Percentiles rank a stretch among this genome's conserved stretches.
Conservation (phyloP, 2,888 invertebrate genomes). For the Torymus auratus region DNA sequence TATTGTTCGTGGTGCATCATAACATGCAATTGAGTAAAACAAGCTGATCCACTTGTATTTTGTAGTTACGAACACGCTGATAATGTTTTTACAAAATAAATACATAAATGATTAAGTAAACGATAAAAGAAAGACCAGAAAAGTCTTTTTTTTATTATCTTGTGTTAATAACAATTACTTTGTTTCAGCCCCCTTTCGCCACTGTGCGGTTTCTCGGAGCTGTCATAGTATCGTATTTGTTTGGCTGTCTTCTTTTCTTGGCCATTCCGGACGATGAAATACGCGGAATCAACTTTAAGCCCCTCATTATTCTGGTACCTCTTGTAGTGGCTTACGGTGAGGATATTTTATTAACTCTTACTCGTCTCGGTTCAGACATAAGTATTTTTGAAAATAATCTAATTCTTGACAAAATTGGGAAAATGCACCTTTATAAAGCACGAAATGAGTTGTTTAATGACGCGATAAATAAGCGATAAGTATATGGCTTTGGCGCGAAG, state of each 20-base stretch:
- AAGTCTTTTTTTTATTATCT: too few relatives aligned
- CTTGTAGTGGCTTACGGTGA: constrained; percentile 85
- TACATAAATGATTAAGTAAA: too few relatives aligned
- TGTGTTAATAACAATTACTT: constrained; percentile 16
- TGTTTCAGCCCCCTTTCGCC: constrained; percentile 88
- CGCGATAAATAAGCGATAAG: constrained; percentile 33
- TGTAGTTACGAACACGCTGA: too few relatives aligned
- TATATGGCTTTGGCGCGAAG: not conserved
- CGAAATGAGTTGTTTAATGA: not conserved
- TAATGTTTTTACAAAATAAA: too few relatives aligned
- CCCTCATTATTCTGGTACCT: constrained; percentile 86
- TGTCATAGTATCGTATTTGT: constrained; percentile 87
- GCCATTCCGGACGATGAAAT: constrained; percentile 88
- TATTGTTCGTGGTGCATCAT: too few relatives aligned
- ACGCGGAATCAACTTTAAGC: constrained; percentile 84
- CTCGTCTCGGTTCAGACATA: not conserved
- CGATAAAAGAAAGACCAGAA: too few relatives aligned
- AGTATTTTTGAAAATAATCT: too few relatives aligned
- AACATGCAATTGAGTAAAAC: too few relatives aligned
- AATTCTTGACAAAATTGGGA: too few relatives aligned
- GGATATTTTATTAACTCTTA: constrained; percentile 46
- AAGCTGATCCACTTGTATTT: too few relatives aligned
- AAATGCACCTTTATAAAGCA: not conserved
- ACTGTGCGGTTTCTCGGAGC: constrained; percentile 87
- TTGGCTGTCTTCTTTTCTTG: constrained; percentile 85